A percentile compares a stretch with the other conserved stretches of the same genome.
Evolutionary conservation across 64 coral and sea anemone species (phyloP).

Genomic region (Orbicella faveolata): DNA sequence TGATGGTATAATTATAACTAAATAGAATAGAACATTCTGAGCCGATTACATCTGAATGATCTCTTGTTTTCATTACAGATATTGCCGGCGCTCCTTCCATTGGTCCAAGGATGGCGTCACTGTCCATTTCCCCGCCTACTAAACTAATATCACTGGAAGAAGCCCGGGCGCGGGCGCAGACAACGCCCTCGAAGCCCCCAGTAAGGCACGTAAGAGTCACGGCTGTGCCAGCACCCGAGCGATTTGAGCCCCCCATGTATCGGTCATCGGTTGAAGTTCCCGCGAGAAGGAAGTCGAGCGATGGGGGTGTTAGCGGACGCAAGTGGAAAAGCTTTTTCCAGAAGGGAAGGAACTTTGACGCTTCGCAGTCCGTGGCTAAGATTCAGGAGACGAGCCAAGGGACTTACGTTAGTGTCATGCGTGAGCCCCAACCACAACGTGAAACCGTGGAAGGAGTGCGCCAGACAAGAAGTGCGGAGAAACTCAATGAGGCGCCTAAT

Average conservation of each 20-base stretch:
- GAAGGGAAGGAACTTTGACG: slow-evolving; percentile 67
- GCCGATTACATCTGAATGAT: too few species aligned
- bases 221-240: background rate
- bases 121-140: slow-evolving; percentile 84
- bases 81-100: slow-evolving; percentile 38
- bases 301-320: slow-evolving; percentile 27
- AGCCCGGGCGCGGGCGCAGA: slow-evolving; percentile 73
- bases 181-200: slow-evolving; percentile 51
- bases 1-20: too few species aligned
- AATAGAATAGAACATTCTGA: too few species aligned
- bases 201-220: background rate
- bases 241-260: slow-evolving; percentile 14
- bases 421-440: slow-evolving; percentile 7
- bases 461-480: slow-evolving; percentile 56
- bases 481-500: slow-evolving; percentile 1
- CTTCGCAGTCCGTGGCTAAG: slow-evolving; percentile 10
- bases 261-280: background rate
- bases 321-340: slow-evolving; percentile 70
- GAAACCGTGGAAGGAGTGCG: slow-evolving; percentile 23
- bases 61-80: slow-evolving; percentile 18
- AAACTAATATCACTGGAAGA: slow-evolving; percentile 95
- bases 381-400: slow-evolving; percentile 38
- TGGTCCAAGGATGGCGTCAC: slow-evolving; percentile 71
- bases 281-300: background rate
- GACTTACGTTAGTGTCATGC: slow-evolving; percentile 11